Evolutionary conservation across 2,888 invertebrate species (phyloP).

Genomic region (Copidosoma aretas): DNA sequence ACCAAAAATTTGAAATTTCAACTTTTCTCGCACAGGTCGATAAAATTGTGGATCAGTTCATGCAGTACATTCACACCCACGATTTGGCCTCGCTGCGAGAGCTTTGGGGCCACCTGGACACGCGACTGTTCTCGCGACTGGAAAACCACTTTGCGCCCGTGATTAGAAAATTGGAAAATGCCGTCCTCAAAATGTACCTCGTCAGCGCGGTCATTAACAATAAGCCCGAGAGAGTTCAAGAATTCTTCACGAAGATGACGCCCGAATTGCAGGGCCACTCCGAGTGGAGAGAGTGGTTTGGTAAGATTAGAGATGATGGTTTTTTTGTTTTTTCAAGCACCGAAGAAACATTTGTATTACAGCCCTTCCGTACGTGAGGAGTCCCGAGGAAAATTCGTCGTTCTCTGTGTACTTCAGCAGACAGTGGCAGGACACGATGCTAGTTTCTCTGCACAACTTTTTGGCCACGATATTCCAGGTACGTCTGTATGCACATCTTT

Average conservation of each 20-base stretch:
- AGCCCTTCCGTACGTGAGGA: conserved; percentile 91
- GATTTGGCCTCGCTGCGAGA: conserved; percentile 83
- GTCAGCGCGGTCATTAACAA: conserved; percentile 84
- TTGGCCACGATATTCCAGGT: conserved; percentile 85
- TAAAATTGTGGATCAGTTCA: conserved; percentile 85
- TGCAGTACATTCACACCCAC: conserved; percentile 75
- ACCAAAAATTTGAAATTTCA: too few relatives aligned
- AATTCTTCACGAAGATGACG: conserved; percentile 88
- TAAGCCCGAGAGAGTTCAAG: conserved; percentile 83
- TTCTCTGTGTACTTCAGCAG: conserved; percentile 90
- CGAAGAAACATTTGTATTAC: conserved; percentile 32
- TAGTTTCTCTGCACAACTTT: conserved; percentile 91
- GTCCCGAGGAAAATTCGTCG: conserved; percentile 87
- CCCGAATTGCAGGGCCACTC: conserved; percentile 84
- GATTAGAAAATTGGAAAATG: conserved; percentile 84
- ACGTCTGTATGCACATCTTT: too few relatives aligned
- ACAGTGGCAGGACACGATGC: conserved; percentile 94
- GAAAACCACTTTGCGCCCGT: conserved; percentile 84
- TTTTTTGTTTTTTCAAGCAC: too few relatives aligned
- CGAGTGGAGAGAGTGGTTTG: conserved; percentile 98
- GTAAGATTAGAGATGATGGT: conserved; percentile 69
- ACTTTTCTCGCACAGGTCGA: conserved; percentile 66
- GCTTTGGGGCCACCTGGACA: conserved; percentile 89
- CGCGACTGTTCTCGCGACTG: conserved; percentile 84
- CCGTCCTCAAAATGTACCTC: conserved; percentile 86